Evolutionary conservation across 1,140 invertebrate species (phyloP).

Genomic region (Papilio xuthus): DNA sequence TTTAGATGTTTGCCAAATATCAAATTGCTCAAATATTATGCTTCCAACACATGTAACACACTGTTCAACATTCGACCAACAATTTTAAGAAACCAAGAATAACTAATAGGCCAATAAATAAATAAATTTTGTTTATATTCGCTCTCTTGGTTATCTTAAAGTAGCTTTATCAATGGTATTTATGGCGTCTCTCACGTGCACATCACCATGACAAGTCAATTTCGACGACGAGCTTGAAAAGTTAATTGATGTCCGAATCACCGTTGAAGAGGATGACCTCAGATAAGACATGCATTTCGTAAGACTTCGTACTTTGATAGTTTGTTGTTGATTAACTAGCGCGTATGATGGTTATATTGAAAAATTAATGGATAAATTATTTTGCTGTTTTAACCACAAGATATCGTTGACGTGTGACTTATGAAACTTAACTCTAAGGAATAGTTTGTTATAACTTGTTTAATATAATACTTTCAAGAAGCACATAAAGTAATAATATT

Average conservation of each 20-base stretch:
- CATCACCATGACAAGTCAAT: constrained; percentile 34
- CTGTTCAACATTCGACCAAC: not conserved
- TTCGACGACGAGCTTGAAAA: constrained; percentile 34
- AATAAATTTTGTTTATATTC: not conserved
- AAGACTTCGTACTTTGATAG: constrained; percentile 10
- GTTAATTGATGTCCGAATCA: constrained; percentile 31
- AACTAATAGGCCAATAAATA: not conserved
- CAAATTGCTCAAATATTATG: not conserved
- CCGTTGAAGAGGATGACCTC: constrained; percentile 24
- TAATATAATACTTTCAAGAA: not conserved
- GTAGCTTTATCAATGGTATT: constrained; percentile 18
- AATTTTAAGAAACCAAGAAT: not conserved
- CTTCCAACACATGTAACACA: not conserved
- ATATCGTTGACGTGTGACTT: not conserved
- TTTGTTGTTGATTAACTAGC: constrained; percentile 15
- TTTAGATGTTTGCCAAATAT: not conserved
- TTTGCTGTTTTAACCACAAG: not conserved
- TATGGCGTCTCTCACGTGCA: constrained; percentile 4
- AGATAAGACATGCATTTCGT: constrained; percentile 33
- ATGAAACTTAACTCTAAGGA: not conserved
- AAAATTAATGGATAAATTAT: constrained; percentile 13
- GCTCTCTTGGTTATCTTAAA: not conserved
- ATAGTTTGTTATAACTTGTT: no score
- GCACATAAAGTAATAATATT: not conserved
- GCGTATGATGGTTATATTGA: not conserved